Base-by-base conservation (phyloP, 2,888 invertebrate genomes). In the Eurytoma californica region DNA sequence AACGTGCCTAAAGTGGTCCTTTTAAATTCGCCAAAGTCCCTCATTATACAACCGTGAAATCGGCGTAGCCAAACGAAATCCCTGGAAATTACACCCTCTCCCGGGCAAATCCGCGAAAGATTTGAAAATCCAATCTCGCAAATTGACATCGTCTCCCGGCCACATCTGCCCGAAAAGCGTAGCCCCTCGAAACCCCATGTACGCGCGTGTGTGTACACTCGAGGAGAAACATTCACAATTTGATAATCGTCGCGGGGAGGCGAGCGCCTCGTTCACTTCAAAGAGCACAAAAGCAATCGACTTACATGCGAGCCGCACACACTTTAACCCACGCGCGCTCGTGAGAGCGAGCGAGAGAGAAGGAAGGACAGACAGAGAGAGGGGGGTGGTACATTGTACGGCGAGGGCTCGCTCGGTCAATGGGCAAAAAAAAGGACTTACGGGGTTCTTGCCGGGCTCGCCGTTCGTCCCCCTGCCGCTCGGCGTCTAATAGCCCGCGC, bases 211-310 rank as follows among this genome's bases (percentile, higher is more conserved):
- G 53, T 51, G 24, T 51, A 55, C 68, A 28, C 66, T 49, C 65
- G 39, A 65, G n/a, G 16, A 69, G 57, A 14, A 72, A 75, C 70
- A 55, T 53, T 55, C 28, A 55, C 79, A 76, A 80, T 80, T 80
- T 76, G 72, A 80, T 80, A 80, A 76, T 80, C 76, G 76, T 68
- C 61, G 49, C 51, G 39, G 47, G 51, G 24, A 70, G 4, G 57
- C 20, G 53, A 61, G 47, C 47, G 55, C 51, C 49, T 66, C 67
- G 58, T 51, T 28, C 51, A 69, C 63, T 72, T 74, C 74, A 75
- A 75, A 74, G 74, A 70, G 73, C 63, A 78, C 78, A 78, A 73
- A 73, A 68, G 79, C 79, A 75, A 75, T 79, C 74, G 79, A 79
- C 79, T 72, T 75, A 75, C 30, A 55, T 49, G n/a, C 39, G 28